Base-by-base conservation (phyloP, 1,140 invertebrate species). In the Heterodera schachtii region DNA sequence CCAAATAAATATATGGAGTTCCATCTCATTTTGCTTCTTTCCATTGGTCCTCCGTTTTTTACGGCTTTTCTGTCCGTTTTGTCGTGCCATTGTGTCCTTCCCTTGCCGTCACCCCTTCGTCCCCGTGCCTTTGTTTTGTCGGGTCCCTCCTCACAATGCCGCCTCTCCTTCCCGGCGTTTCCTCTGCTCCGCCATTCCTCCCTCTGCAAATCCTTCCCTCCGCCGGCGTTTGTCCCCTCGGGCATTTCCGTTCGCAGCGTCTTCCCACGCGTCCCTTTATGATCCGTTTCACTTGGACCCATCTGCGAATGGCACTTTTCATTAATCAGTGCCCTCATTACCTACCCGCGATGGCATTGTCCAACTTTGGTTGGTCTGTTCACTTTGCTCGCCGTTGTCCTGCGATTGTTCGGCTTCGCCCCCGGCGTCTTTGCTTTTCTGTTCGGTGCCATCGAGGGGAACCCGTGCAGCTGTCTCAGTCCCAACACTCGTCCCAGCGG, bases 241-340 rank as follows among this genome's bases (percentile, higher is more conserved):
- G 87, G 80, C 87, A 89, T 57, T 82, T 82, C 75, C 73, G 82
- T 57, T 90, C 87, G 66, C 87, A 89, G 74, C 88, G 84, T 76
- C 87, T 87, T 44, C 86, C 83, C 60, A 90, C 82, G 21, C 83
- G 75, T 43, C 89, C 88, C 43, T 81, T 83, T 64, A 90, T 78
- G 16, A 90, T 84, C 80, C 86, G 78, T 31, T 87, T 78, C 13
- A 89, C 87, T 82, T 89, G 88, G 5, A 89, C 87, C 78, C 87
- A 83, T 31, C 84, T 66, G 41, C 71, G 83, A 52, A 52, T 52
- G 49, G 31, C 31, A 31, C 31, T 11, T 8, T 52, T 52, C 2
- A 52, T 2, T 52, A 52, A 52, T 52, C 6, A 8, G 49, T 52
- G 11, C 49, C 49, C 6, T 64, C 16, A 19, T 11, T 76, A 66